Conservation (phyloP, 2,797 vertebrate species). For the Argentina silus region DNA sequence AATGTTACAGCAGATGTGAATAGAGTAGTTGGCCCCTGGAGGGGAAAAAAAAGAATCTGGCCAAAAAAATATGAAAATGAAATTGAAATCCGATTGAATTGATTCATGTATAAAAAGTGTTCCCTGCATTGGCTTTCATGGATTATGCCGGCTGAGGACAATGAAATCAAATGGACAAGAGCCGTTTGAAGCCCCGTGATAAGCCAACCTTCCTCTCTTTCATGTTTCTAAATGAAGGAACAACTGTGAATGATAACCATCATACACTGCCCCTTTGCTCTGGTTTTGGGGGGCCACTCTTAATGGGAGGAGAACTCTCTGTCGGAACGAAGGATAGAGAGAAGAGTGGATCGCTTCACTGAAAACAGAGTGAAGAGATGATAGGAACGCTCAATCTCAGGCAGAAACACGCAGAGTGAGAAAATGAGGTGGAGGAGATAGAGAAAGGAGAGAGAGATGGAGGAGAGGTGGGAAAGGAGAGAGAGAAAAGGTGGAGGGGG, state of each 20-base stretch:
- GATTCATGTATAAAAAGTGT: slow-evolving; percentile 42
- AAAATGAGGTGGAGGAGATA: too few species aligned
- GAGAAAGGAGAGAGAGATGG: slow-evolving; percentile 35
- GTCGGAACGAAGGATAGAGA: slow-evolving; percentile 37
- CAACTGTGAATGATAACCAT: slow-evolving; percentile 48
- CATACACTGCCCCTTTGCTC: slow-evolving; percentile 20
- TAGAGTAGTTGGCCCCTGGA: slow-evolving; percentile 28
- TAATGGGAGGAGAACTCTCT: slow-evolving; percentile 21
- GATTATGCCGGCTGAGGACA: slow-evolving; percentile 47
- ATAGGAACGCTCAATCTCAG: too few species aligned
- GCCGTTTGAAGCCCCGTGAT: slow-evolving; percentile 56
- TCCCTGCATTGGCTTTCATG: slow-evolving; percentile 40
- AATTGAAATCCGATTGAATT: slow-evolving; percentile 49
- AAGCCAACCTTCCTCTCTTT: slow-evolving; percentile 52
- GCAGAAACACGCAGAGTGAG: too few species aligned
- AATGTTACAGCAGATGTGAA: slow-evolving; percentile 36
- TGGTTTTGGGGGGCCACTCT: slow-evolving; percentile 43
- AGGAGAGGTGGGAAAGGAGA: slow-evolving; percentile 24
- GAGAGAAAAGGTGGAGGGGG: not conserved
- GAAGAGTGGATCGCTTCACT: slow-evolving; percentile 52
- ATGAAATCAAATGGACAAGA: slow-evolving; percentile 53
- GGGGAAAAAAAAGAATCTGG: slow-evolving; percentile 34
- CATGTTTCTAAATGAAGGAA: slow-evolving; percentile 58
- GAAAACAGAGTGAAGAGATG: slow-evolving; percentile 50
- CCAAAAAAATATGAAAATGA: slow-evolving; percentile 28